phyloP scores from a whole-genome alignment of 2,888 invertebrate species.

The Noctua pronuba region DNA sequence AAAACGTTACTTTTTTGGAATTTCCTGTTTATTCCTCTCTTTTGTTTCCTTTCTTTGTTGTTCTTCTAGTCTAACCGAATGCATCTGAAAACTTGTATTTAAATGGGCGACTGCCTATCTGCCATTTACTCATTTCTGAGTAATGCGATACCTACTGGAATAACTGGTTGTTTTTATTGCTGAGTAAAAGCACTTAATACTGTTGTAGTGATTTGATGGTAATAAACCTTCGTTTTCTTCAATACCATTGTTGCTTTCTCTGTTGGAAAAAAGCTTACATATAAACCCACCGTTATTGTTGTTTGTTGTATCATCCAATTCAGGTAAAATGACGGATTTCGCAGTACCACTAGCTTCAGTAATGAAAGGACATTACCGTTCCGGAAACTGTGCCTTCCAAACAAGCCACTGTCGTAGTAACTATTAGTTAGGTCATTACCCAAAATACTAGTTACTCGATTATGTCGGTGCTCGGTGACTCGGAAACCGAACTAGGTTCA shows the following conservation, averaged over 20 bases:
- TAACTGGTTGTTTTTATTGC: background rate
- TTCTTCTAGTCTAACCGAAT: background rate
- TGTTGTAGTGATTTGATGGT: background rate
- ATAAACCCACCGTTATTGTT: background rate
- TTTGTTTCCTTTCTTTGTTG: background rate
- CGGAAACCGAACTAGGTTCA: conserved; percentile 39
- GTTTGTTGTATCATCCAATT: background rate
- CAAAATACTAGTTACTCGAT: conserved; percentile 30
- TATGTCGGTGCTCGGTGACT: conserved; percentile 29
- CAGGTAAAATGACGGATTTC: background rate
- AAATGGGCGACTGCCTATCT: background rate
- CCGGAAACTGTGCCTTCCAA: background rate
- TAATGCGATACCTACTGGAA: background rate
- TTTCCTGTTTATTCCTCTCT: background rate
- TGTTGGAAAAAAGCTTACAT: background rate
- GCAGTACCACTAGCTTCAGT: background rate
- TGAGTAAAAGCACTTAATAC: background rate
- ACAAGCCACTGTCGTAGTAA: background rate
- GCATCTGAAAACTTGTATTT: background rate
- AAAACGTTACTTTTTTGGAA: background rate
- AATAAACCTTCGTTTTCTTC: background rate
- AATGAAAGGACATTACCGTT: background rate
- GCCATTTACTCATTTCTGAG: background rate
- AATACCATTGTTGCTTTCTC: background rate
- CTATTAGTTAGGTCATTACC: conserved; percentile 19